A percentile compares a stretch with the other conserved stretches of the same genome.
Evolutionary conservation across 1,140 invertebrate species (phyloP).

Genomic region (Aethina tumida): DNA sequence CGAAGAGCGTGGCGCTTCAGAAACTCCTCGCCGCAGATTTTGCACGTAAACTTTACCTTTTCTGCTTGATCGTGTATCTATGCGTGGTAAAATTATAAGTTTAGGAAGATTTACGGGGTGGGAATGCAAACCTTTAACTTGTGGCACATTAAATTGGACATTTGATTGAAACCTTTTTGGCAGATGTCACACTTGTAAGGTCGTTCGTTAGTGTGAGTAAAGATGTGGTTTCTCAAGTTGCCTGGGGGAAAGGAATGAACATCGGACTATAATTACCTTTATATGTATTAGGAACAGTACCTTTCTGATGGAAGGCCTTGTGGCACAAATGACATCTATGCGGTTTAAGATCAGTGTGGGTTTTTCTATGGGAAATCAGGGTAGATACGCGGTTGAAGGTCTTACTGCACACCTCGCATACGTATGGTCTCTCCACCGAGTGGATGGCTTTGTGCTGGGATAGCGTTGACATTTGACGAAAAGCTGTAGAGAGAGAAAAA

Average conservation of each 20-base stretch:
- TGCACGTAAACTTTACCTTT: conserved; percentile 45
- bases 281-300: too few species aligned
- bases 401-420: conserved; percentile 64
- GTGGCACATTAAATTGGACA: conserved; percentile 70
- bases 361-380: conserved; percentile 64
- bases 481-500: conserved; percentile 39
- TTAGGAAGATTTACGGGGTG: too few species aligned
- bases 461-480: conserved; percentile 63
- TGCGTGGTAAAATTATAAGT: too few species aligned
- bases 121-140: conserved; percentile 49
- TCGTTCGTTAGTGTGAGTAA: conserved; percentile 68
- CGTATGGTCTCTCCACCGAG: conserved; percentile 56
- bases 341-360: conserved; percentile 60
- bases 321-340: conserved; percentile 62
- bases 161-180: conserved; percentile 70
- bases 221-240: conserved; percentile 60
- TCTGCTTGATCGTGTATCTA: conserved; percentile 42
- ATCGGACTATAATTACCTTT: not conserved
- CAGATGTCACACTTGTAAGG: conserved; percentile 73
- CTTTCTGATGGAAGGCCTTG: conserved; percentile 71
- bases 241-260: conserved; percentile 42
- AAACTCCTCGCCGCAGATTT: conserved; percentile 46
- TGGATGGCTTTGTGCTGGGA: conserved; percentile 67
- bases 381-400: conserved; percentile 68
- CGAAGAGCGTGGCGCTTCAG: conserved; percentile 42